These are phyloP conservation scores for Trichogramma evanescens DNA, from an alignment of 2,888 invertebrate species.

Conservation along the genomic window DNA sequence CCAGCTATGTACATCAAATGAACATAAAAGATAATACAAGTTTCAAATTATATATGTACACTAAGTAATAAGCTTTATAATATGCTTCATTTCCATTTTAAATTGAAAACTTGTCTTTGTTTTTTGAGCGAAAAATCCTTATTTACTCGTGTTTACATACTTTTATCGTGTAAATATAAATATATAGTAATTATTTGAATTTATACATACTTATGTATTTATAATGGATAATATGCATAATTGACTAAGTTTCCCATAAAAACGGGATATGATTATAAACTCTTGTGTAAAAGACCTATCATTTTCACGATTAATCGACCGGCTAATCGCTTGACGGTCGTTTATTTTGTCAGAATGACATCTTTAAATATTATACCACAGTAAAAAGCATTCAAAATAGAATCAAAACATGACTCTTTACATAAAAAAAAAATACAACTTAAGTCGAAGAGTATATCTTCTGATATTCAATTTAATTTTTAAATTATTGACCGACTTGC, in stretches of 20 bases:
- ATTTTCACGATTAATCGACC: constrained; percentile 17
- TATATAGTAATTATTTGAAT: constrained; percentile 7
- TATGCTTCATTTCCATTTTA: constrained; percentile 3
- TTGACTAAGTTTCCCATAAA: constrained; percentile 29
- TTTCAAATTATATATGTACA: constrained; percentile 25
- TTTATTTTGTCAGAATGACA: not conserved
- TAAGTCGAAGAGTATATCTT: constrained; percentile 17
- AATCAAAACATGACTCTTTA: constrained; percentile 14
- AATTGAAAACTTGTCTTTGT: constrained; percentile 8
- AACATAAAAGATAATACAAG: constrained; percentile 23
- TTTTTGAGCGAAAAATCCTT: constrained; percentile 12
- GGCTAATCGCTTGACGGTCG: constrained; percentile 18
- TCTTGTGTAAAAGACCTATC: constrained; percentile 23
- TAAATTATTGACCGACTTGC: constrained; percentile 6
- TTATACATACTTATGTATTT: constrained; percentile 17
- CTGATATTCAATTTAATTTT: not conserved
- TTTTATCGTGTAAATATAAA: constrained; percentile 18
- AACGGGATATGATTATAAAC: constrained; percentile 22
- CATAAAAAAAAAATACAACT: constrained; percentile 22
- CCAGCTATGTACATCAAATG: constrained; percentile 23
- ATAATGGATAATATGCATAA: constrained; percentile 28
- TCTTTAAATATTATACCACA: constrained; percentile 12
- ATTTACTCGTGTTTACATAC: constrained; percentile 21
- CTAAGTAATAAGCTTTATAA: constrained; percentile 21
- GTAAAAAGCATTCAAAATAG: constrained; percentile 22